Base-by-base conservation (phyloP, 2,888 invertebrate species). In the Meta bourneti region DNA sequence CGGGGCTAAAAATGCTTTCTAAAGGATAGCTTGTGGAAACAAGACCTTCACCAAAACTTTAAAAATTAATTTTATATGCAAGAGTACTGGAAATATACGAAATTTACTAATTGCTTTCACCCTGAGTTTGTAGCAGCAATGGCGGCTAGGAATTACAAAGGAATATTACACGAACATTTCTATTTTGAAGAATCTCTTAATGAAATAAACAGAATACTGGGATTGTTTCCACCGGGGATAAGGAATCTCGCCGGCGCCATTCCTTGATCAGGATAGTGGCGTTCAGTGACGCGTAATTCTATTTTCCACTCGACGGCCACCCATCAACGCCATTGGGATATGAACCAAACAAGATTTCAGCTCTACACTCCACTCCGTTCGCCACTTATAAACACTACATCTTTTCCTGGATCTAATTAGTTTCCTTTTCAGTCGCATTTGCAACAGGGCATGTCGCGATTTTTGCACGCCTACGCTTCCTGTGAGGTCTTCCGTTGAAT, bases 241-340 rank as follows among this genome's bases (percentile, higher is more conserved):
- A 48, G 9, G 7, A 19, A 61, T 34, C 78, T 48, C 84, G n/a
- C 20, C 52, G 89, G 89, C 89, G 82, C 82, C 82, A 69, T 61
- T 49, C 11, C 7, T 69, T 61, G 19, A 81, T 80, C 81, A 61
- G 13, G 81, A 78, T 81, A 80, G 88, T 81, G 88, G 81, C 74
- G 88, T 48, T 52, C 80, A 88, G 34, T 61, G 74, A 70, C 7
- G 89, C 89, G 81, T 82, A 89, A 89, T 89, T 89, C 89, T 77
- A 89, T 89, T 89, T 89, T 89, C 89, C 89, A 82, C 89, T 77
- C 82, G 77, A 52, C 61, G 20, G 69, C 70, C 74, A 89, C 89
- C 61, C 75, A 89, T 89, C 89, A 89, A 89, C 82, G 89, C 75
- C 89, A 77, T 20, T 77, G 52, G 51, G 16, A 54, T 7, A 77